These are phyloP conservation scores for Mastacembelus armatus DNA, from an alignment of 2,797 vertebrate genomes.

Conservation along the genomic window DNA sequence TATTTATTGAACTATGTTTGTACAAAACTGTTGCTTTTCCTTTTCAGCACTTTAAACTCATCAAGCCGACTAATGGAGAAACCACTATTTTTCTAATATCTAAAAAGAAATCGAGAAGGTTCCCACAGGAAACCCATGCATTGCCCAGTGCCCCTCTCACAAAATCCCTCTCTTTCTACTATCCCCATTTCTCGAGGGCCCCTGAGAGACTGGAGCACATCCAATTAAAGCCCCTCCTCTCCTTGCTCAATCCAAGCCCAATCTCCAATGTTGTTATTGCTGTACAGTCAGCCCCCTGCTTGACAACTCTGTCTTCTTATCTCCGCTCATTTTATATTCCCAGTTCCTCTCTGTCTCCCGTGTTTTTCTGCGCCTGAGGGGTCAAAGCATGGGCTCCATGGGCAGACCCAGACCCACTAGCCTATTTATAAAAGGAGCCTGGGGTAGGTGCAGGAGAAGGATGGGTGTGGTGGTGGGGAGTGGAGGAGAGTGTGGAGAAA, in stretches of 20 bases:
- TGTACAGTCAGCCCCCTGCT: conserved; percentile 37
- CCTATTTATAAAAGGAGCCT: conserved; percentile 62
- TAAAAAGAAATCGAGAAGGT: conserved; percentile 45
- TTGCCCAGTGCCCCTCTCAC: conserved; percentile 30
- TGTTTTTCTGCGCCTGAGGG: conserved; percentile 36
- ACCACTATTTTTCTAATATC: conserved; percentile 41
- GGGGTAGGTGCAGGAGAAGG: conserved; percentile 22
- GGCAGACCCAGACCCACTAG: conserved; percentile 56
- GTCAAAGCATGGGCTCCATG: conserved; percentile 41
- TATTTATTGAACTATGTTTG: conserved; percentile 19
- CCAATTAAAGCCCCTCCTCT: conserved; percentile 68
- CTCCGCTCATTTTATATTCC: conserved; percentile 34
- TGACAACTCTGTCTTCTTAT: conserved; percentile 37
- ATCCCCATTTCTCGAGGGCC: conserved; percentile 64
- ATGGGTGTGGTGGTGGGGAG: conserved; percentile 7
- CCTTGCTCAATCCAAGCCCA: conserved; percentile 28
- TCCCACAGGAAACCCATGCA: conserved; percentile 70
- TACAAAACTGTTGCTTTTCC: no score
- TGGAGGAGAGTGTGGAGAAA: conserved; percentile 28
- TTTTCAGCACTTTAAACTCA: conserved; percentile 58
- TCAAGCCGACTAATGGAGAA: conserved; percentile 49
- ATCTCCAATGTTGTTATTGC: conserved; percentile 54
- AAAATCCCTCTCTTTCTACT: conserved; percentile 34
- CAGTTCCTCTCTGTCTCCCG: conserved; percentile 7
- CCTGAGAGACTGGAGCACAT: conserved; percentile 64